Evolutionary conservation across 2,888 invertebrate species (phyloP).

Genomic region (Hypolimnas misippus): DNA sequence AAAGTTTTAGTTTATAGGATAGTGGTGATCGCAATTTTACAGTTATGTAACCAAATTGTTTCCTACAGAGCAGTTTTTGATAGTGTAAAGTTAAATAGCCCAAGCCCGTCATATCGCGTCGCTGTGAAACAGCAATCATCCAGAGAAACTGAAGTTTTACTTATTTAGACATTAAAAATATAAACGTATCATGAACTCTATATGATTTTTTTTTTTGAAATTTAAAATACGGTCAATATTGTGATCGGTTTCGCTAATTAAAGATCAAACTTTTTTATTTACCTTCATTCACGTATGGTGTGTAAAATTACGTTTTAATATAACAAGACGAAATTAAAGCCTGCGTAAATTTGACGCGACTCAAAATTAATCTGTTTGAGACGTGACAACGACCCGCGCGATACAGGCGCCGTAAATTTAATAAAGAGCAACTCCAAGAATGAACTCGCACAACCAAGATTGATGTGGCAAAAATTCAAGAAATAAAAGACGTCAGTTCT

Average conservation of each 20-base stretch:
- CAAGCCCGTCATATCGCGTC: too few species aligned
- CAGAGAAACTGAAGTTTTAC: too few species aligned
- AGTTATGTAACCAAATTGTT: too few species aligned
- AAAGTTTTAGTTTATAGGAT: background rate
- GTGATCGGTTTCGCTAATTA: background rate
- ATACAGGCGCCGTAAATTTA: slow-evolving; percentile 71
- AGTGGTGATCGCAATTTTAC: too few species aligned
- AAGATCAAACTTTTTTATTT: background rate
- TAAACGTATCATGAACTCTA: too few species aligned
- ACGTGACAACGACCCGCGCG: slow-evolving; percentile 57
- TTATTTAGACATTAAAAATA: too few species aligned
- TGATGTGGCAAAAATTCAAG: slow-evolving; percentile 66
- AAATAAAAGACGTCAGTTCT: slow-evolving; percentile 58
- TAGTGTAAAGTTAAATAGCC: too few species aligned
- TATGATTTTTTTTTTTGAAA: too few species aligned
- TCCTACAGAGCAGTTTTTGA: too few species aligned
- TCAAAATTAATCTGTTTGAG: slow-evolving; percentile 67
- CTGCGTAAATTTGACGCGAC: slow-evolving; percentile 64
- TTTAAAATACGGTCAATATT: too few species aligned
- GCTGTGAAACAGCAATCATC: too few species aligned
- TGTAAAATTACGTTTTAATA: slow-evolving; percentile 40
- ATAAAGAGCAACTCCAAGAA: slow-evolving; percentile 63
- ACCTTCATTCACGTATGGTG: background rate
- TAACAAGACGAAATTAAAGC: slow-evolving; percentile 60
- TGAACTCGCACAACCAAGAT: slow-evolving; percentile 63